phyloP scores from a whole-genome alignment of 1,140 invertebrate genomes.

The Drosophila repleta region DNA sequence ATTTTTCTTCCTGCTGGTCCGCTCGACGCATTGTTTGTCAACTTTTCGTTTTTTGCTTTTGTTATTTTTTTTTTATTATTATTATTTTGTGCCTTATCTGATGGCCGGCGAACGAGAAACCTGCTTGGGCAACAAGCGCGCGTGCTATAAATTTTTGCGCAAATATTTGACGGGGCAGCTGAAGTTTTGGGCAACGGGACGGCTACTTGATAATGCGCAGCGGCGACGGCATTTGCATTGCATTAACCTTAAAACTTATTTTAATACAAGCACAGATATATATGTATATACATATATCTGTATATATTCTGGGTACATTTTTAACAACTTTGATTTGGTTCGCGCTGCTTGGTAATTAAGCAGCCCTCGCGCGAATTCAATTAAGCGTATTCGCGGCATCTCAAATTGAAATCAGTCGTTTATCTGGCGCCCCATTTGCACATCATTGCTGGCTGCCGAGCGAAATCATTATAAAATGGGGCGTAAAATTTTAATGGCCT shows the following conservation, averaged over 20 bases:
- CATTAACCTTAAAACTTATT: slow-evolving; percentile 56
- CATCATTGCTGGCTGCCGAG: slow-evolving; percentile 73
- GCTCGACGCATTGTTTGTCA: slow-evolving; percentile 71
- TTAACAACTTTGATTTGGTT: slow-evolving; percentile 54
- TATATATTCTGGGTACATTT: neutral
- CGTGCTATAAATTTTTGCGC: slow-evolving; percentile 75
- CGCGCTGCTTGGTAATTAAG: slow-evolving; percentile 68
- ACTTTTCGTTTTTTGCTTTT: slow-evolving; percentile 59
- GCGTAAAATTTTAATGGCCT: slow-evolving; percentile 74
- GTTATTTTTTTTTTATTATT: too few relatives aligned
- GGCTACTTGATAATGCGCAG: slow-evolving; percentile 59
- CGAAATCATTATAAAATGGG: slow-evolving; percentile 78
- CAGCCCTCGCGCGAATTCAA: slow-evolving; percentile 62
- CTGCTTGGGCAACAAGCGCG: slow-evolving; percentile 52
- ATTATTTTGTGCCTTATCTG: slow-evolving; percentile 55
- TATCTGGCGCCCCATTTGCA: slow-evolving; percentile 68
- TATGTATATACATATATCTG: slow-evolving; percentile 29
- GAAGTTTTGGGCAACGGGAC: slow-evolving; percentile 9
- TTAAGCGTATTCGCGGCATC: slow-evolving; percentile 68
- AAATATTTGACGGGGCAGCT: slow-evolving; percentile 65
- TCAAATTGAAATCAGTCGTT: slow-evolving; percentile 74
- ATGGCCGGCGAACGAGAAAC: slow-evolving; percentile 6
- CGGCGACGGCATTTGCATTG: slow-evolving; percentile 45
- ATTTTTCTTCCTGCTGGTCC: slow-evolving; percentile 9
- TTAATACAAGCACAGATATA: slow-evolving; percentile 1